phyloP scores from a whole-genome alignment of 2,888 invertebrate genomes.

The Hyposoter didymator region DNA sequence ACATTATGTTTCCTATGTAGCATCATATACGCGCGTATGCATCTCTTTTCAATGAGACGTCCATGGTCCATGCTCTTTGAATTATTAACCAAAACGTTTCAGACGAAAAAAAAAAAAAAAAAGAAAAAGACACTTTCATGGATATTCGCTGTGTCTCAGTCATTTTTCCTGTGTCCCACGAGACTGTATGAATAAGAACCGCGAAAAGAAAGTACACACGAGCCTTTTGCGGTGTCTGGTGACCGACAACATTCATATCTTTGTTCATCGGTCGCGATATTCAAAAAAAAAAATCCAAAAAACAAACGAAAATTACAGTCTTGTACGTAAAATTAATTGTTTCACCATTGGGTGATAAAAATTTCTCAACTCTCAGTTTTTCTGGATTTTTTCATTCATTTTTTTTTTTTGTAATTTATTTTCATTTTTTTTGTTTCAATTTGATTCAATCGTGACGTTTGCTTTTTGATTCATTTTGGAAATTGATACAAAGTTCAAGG shows the following conservation, averaged over 20 bases:
- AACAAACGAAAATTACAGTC: no score
- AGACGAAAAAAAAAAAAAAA: constrained; percentile 55
- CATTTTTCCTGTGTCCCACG: not conserved
- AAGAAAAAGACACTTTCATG: constrained; percentile 45
- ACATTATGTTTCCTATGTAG: not conserved
- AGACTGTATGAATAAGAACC: constrained; percentile 53
- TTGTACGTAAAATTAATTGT: not conserved
- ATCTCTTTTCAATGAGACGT: constrained; percentile 44
- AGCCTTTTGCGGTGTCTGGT: constrained; percentile 33
- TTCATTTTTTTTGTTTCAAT: not conserved
- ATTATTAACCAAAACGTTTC: constrained; percentile 62
- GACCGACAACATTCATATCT: constrained; percentile 8
- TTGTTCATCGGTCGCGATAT: not conserved
- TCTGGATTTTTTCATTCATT: not conserved
- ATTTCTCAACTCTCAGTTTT: not conserved
- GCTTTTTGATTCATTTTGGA: not conserved
- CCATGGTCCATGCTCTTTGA: constrained; percentile 32
- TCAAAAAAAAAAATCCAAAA: constrained; percentile 15
- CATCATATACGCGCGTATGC: not conserved
- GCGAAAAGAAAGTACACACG: constrained; percentile 48
- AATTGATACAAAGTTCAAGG: not conserved
- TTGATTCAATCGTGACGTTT: not conserved
- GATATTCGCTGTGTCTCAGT: constrained; percentile 19
- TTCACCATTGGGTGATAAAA: not conserved
- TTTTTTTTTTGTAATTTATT: not conserved